Evolutionary conservation across 2,797 vertebrate species (phyloP), one percentile per base, ranked within the genome.

Genomic region (Danio albolineatus): DNA sequence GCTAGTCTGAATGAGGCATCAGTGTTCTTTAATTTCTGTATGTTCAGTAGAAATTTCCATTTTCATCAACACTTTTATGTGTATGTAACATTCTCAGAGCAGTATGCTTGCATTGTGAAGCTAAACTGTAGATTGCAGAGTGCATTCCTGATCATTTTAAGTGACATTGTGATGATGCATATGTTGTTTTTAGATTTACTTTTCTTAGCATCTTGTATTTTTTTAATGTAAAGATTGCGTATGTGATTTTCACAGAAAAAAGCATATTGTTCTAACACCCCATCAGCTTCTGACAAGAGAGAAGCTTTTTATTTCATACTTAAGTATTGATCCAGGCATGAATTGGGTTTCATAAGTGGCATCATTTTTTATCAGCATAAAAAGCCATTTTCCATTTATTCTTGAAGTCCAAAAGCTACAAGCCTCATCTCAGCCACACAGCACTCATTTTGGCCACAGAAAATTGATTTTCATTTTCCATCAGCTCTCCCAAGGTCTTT

Each of bases 401-500:
- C 56, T 21, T 44, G 0, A 17, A 67, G 60, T 10, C 39, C 38
- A 61, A 62, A 41, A 56, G n/a, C 36, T 70, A 57, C 46, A 36
- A 48, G 48, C 36, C 19, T 44, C 16, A 19, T 48, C 49, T 10
- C 14, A 41, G 72, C 39, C 21, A 16, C 19, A 56, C 41, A 13
- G 16, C 49, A 12, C 44, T 76, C n/a, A 48, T 56, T 61, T 48
- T 53, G 69, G 16, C 12, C 16, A 48, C 10, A 66, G 62, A 46
- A 80, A 76, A 80, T 61, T 1, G 21, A 80, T 76, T 80, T 61
- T 44, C 14, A 57, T 57, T 76, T 79, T 56, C 17, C 4, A 19
- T 73, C 70, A 62, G 49, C 36, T 72, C 59, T 59, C 21, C 13
- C 0, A 5, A 81, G 38, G 46, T 60, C 46, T 79, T 38, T 60